These are phyloP conservation scores for Chrosomus eos DNA, from an alignment of 2,797 vertebrate species.

Conservation along the genomic window DNA sequence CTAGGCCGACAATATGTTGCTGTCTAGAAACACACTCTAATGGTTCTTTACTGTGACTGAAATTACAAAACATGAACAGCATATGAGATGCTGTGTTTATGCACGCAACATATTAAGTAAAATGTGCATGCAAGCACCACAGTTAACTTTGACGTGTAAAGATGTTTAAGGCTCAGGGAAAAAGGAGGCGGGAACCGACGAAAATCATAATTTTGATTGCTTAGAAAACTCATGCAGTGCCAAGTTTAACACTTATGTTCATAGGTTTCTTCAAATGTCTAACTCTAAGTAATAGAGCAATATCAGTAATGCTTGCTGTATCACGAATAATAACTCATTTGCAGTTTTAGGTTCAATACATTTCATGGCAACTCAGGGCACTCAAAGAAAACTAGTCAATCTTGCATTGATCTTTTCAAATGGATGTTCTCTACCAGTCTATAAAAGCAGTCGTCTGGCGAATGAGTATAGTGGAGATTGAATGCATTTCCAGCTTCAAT, in stretches of 20 bases:
- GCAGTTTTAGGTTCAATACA: neutral
- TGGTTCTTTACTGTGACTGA: no score
- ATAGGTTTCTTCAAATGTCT: neutral
- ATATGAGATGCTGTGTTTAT: no score
- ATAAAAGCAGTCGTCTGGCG: neutral
- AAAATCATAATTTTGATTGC: neutral
- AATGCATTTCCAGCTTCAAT: constrained; percentile 5
- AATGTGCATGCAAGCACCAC: no score
- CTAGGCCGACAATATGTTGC: no score
- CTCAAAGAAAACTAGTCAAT: neutral
- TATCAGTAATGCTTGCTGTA: constrained; percentile 9
- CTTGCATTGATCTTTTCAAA: neutral
- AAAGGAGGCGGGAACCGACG: no score
- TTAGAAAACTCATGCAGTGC: neutral
- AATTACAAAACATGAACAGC: no score
- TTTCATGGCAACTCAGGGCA: neutral
- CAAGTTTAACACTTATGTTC: neutral
- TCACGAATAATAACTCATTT: neutral
- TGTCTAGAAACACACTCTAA: no score
- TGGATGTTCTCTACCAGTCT: neutral
- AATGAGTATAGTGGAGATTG: neutral
- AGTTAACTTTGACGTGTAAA: no score
- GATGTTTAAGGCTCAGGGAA: no score
- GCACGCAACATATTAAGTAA: no score
- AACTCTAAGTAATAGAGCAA: neutral